Evolutionary conservation across 2,797 vertebrate species (phyloP).

Genomic region (Eleutherodactylus coqui): DNA sequence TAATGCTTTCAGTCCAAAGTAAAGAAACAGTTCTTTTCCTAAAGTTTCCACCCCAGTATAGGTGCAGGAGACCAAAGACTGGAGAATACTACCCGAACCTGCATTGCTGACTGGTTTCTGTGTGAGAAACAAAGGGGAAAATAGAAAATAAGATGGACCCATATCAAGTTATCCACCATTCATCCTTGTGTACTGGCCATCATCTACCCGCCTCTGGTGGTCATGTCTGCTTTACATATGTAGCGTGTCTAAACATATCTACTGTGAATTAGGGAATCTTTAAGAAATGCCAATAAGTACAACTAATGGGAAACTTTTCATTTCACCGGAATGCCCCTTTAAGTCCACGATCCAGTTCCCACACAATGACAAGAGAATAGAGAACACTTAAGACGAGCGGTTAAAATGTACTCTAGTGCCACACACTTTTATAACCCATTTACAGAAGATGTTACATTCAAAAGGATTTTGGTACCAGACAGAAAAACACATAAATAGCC

Average conservation of each 20-base stretch:
- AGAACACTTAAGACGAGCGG: not conserved
- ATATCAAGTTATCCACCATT: not conserved
- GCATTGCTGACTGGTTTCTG: conserved; percentile 34
- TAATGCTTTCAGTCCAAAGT: conserved; percentile 85
- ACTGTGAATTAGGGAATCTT: not conserved
- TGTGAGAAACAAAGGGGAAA: too few species aligned
- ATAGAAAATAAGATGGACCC: not conserved
- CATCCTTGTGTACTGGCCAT: not conserved
- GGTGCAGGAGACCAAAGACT: conserved; percentile 70
- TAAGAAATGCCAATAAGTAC: too few species aligned
- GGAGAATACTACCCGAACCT: conserved; percentile 51
- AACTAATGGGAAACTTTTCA: not conserved
- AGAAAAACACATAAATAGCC: conserved; percentile 13
- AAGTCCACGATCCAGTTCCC: not conserved
- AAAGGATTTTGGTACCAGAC: not conserved
- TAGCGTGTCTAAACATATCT: not conserved
- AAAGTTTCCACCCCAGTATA: conserved; percentile 85
- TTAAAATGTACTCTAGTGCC: not conserved
- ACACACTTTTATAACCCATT: not conserved
- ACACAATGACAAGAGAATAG: not conserved
- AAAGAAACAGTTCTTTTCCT: conserved; percentile 94
- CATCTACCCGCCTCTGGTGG: not conserved
- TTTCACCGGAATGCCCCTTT: not conserved
- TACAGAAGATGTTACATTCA: not conserved
- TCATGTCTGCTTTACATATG: not conserved